Evolutionary conservation across 2,888 invertebrate genomes (phyloP).

Genomic region (Silvanus unidentatus): DNA sequence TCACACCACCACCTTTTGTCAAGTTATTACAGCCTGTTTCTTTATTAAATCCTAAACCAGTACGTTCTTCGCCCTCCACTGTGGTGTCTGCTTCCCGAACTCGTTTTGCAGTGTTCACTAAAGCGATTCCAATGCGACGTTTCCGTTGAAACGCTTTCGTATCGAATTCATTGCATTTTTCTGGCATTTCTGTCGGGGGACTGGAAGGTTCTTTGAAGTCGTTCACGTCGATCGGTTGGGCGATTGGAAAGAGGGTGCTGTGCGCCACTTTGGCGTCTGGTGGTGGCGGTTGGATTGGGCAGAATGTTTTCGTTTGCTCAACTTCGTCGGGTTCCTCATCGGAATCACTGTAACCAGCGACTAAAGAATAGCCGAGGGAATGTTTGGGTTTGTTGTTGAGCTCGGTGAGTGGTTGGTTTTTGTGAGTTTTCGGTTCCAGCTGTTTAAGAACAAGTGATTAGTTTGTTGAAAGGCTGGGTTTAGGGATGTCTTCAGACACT

Average conservation of each 20-base stretch:
- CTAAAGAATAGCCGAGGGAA: conserved; percentile 43
- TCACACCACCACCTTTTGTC: conserved; percentile 42
- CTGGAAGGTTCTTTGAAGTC: conserved; percentile 29
- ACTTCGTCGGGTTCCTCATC: conserved; percentile 44
- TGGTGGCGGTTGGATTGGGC: not conserved
- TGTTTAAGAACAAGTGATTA: not conserved
- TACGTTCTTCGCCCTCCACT: conserved; percentile 22
- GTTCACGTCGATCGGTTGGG: conserved; percentile 41
- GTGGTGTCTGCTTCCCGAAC: conserved; percentile 17
- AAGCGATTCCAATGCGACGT: conserved; percentile 51
- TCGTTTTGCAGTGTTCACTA: conserved; percentile 35
- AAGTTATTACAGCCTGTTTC: conserved; percentile 31
- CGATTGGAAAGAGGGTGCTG: conserved; percentile 48
- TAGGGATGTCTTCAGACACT: conserved; percentile 35
- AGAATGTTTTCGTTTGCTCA: not conserved
- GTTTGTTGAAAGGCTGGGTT: not conserved
- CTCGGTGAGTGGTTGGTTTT: conserved; percentile 45
- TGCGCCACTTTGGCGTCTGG: conserved; percentile 25
- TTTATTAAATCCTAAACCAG: conserved; percentile 31
- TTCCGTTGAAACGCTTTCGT: conserved; percentile 53
- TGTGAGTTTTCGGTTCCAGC: conserved; percentile 8
- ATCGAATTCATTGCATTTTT: conserved; percentile 30
- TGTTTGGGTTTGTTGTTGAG: conserved; percentile 15
- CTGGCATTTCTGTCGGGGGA: conserved; percentile 8
- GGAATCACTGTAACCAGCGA: conserved; percentile 54